Base-by-base conservation (phyloP, 1,140 invertebrate species). In the Ericerus pela region DNA sequence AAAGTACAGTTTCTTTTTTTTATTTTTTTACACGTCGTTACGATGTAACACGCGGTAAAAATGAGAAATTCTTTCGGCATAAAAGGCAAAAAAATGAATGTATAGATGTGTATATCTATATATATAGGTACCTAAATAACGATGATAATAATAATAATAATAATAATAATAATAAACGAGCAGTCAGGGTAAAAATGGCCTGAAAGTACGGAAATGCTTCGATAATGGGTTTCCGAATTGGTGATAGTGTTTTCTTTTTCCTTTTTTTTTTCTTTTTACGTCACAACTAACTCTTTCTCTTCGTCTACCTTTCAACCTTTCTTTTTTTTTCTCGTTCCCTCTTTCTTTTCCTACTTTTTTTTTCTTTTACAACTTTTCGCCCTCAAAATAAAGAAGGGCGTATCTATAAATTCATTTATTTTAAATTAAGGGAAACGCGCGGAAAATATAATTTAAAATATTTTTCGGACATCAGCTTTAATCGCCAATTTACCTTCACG, bases 341-440 rank as follows among this genome's bases (percentile, higher is more conserved):
- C 30, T 8, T 33, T 33, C 30, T 33, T 10, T n/a, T 8, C n/a
- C 30, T 8, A 33, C 30, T n/a, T 33, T 33, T 33, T 33, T 33
- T 33, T 47, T 22, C 26, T 47, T n/a, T n/a, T n/a, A n/a, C n/a
- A n/a, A n/a, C n/a, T n/a, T 47, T 22, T 22, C 20, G 41, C 2
- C 41, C n/a, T n/a, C n/a, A n/a, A 14, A 47, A 47, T 47, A 47
- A 47, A 47, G 41, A 47, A 47, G 41, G 41, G 41, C 41, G 41
- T 47, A 47, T 47, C 41, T 47, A 47, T 47, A 47, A 47, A 47
- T 47, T 47, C 41, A 47, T 47, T 47, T 47, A 47, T 47, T 47
- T 47, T 47, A 47, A 47, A 47, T 47, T 47, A 47, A 47, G 41
- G 41, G 41, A 47, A 47, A 47, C 41, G 41, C 41, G 41, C 26